phyloP scores from a whole-genome alignment of 1,140 invertebrate species.

The Dendroctonus ponderosae region DNA sequence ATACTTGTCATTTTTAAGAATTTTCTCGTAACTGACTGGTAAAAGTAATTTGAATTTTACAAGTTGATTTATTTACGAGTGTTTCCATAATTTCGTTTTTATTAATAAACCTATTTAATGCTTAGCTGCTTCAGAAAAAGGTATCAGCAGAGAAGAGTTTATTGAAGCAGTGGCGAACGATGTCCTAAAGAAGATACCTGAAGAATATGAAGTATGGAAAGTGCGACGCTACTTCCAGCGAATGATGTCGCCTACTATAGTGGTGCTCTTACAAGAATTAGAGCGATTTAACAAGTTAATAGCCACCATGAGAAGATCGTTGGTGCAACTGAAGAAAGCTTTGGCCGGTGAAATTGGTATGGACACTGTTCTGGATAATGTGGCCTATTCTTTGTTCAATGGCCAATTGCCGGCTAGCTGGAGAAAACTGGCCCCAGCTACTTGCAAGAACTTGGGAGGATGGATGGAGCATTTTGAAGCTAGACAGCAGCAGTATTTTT shows the following conservation, averaged over 20 bases:
- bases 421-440: conserved; percentile 78
- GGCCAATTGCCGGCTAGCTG: conserved; percentile 79
- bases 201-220: conserved; percentile 72
- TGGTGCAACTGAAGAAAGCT: conserved; percentile 68
- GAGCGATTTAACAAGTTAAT: conserved; percentile 83
- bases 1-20: background rate
- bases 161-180: conserved; percentile 77
- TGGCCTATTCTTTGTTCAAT: conserved; percentile 78
- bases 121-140: conserved; percentile 55
- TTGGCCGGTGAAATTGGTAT: conserved; percentile 88
- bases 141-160: conserved; percentile 74
- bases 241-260: conserved; percentile 74
- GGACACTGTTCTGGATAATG: conserved; percentile 79
- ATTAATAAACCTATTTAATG: conserved; percentile 2
- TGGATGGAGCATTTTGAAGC: conserved; percentile 86
- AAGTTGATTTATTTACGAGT: too few relatives aligned
- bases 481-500: conserved; percentile 67
- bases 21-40: background rate
- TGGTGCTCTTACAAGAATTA: conserved; percentile 85
- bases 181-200: conserved; percentile 71
- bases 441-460: conserved; percentile 76
- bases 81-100: too few relatives aligned
- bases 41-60: too few relatives aligned
- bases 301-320: conserved; percentile 66
- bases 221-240: conserved; percentile 74